Conservation (phyloP, 2,888 invertebrate species). For the Ophion ellenae region DNA sequence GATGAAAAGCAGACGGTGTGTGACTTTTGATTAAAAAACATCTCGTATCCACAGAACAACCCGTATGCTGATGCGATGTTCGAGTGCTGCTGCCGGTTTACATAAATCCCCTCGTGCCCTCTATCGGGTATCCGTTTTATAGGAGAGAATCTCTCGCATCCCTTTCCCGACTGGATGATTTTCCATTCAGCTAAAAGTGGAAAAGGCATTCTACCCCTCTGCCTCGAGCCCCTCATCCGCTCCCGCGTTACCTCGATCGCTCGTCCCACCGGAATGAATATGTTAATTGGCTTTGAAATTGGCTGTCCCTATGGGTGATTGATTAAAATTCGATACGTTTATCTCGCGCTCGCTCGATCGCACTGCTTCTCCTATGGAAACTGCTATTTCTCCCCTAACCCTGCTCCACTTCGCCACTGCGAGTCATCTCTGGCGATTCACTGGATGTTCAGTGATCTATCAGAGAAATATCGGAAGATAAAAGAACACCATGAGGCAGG, state of each 20-base stretch:
- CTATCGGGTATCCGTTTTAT: slow-evolving; percentile 40
- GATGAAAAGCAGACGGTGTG: not conserved
- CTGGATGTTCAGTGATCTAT: slow-evolving; percentile 59
- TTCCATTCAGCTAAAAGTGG: slow-evolving; percentile 65
- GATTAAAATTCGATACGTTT: slow-evolving; percentile 82
- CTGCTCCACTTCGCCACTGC: not conserved
- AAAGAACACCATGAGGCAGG: slow-evolving; percentile 45
- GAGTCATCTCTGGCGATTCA: slow-evolving; percentile 45
- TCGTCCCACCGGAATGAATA: slow-evolving; percentile 77
- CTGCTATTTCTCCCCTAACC: slow-evolving; percentile 35
- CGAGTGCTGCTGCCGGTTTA: slow-evolving; percentile 30
- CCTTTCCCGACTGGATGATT: slow-evolving; percentile 50
- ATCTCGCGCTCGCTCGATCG: slow-evolving; percentile 62
- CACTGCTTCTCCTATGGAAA: slow-evolving; percentile 39
- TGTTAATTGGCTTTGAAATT: slow-evolving; percentile 82
- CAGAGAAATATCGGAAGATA: slow-evolving; percentile 58
- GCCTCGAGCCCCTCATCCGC: not conserved
- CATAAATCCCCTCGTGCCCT: slow-evolving; percentile 52
- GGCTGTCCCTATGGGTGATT: slow-evolving; percentile 81
- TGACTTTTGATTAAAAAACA: slow-evolving; percentile 2
- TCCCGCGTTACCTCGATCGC: slow-evolving; percentile 5
- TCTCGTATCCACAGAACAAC: not conserved
- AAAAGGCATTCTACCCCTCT: slow-evolving; percentile 53
- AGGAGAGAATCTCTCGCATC: slow-evolving; percentile 16
- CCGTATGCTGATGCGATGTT: slow-evolving; percentile 1